phyloP scores from a whole-genome alignment of 1,140 invertebrate species.

The Brachionus manjavacas region DNA sequence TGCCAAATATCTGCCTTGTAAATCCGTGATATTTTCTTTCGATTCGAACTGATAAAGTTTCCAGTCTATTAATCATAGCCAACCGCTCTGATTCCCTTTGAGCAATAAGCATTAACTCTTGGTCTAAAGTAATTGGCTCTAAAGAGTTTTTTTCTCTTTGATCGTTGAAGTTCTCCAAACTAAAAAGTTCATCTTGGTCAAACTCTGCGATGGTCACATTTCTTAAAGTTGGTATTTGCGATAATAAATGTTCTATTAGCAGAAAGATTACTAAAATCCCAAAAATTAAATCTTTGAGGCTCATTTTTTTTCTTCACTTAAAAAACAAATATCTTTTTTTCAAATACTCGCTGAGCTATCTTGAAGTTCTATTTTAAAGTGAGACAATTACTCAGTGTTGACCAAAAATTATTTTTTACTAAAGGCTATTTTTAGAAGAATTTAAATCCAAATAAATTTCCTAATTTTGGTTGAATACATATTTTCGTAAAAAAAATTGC shows the following conservation, averaged over 20 bases:
- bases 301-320: background rate
- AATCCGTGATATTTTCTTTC: background rate
- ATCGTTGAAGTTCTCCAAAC: background rate
- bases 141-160: background rate
- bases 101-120: background rate
- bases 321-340: background rate
- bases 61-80: background rate
- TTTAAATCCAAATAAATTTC: background rate
- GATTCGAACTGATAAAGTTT: background rate
- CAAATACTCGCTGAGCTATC: background rate
- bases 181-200: slow-evolving; percentile 3
- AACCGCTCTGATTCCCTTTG: slow-evolving; percentile 2
- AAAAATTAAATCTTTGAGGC: background rate
- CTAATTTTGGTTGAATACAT: background rate
- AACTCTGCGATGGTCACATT: background rate
- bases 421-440: background rate
- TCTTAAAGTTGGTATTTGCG: background rate
- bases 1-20: background rate
- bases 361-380: background rate
- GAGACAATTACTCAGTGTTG: background rate
- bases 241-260: background rate
- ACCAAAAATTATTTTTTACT: background rate
- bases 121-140: background rate
- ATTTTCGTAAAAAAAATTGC: no score
- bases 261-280: background rate